Percentiles rank a stretch among this genome's conserved stretches.
Evolutionary conservation across 2,888 invertebrate genomes (phyloP).

Genomic region (Nephrocerus scutellatus): DNA sequence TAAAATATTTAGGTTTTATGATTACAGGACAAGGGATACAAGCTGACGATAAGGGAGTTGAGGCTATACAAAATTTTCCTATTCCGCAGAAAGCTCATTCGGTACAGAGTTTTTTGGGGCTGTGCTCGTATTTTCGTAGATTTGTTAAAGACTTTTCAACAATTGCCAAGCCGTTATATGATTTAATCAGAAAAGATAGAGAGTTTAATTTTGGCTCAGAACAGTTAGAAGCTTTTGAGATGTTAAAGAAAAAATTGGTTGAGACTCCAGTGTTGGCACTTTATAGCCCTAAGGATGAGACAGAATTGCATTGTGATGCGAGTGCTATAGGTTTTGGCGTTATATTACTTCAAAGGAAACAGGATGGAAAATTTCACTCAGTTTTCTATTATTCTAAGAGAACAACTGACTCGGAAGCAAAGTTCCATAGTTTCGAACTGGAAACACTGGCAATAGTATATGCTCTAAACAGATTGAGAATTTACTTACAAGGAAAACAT

Average conservation of each 20-base stretch:
- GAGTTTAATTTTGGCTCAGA: neutral
- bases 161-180: slow-evolving; percentile 2
- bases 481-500: too few relatives aligned
- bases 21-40: too few relatives aligned
- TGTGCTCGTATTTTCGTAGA: slow-evolving; percentile 4
- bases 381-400: too few relatives aligned
- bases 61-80: neutral
- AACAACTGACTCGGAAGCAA: slow-evolving; percentile 3
- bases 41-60: too few relatives aligned
- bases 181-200: slow-evolving; percentile 1
- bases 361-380: too few relatives aligned
- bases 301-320: too few relatives aligned
- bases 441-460: too few relatives aligned
- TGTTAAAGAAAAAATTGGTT: neutral
- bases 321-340: too few relatives aligned
- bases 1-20: too few relatives aligned
- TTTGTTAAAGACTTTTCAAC: neutral
- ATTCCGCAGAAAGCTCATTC: neutral
- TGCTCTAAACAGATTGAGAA: too few relatives aligned
- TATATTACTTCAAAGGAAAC: too few relatives aligned
- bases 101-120: slow-evolving; percentile 6
- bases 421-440: too few relatives aligned
- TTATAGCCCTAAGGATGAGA: neutral
- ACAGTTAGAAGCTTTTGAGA: slow-evolving; percentile 2
- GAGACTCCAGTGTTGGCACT: neutral